A percentile compares a stretch with the other conserved stretches of the same genome.
Conservation (phyloP, 2,888 invertebrate species). For the Elmis aenea region DNA sequence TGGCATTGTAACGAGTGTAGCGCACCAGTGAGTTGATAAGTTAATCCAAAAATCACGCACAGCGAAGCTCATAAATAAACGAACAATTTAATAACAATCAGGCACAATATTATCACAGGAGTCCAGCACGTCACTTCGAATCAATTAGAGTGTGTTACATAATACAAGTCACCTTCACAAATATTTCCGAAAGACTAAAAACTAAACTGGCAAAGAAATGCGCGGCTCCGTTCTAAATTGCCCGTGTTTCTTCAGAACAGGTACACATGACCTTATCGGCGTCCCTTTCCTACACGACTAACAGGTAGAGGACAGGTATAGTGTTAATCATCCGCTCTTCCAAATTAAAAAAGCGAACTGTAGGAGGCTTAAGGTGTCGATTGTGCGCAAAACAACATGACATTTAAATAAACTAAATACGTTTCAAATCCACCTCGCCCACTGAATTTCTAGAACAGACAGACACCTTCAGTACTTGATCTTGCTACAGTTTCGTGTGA, state of each 20-base stretch:
- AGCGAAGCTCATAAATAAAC: too few relatives aligned
- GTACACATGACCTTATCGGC: too few relatives aligned
- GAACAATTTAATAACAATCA: too few relatives aligned
- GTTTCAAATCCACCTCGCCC: conserved; percentile 33
- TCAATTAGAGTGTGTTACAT: too few relatives aligned
- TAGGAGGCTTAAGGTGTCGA: conserved; percentile 37
- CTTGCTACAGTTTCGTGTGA: conserved; percentile 4
- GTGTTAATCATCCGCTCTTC: too few relatives aligned
- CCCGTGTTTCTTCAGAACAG: conserved; percentile 7
- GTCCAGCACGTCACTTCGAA: too few relatives aligned
- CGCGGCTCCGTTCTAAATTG: conserved; percentile 10
- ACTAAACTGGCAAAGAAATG: conserved; percentile 12
- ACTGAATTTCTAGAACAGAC: conserved; percentile 28
- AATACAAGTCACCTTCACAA: conserved; percentile 11
- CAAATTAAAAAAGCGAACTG: conserved; percentile 11
- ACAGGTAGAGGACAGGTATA: too few relatives aligned
- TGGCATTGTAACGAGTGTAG: too few relatives aligned
- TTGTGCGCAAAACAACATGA: conserved; percentile 44
- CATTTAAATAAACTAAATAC: conserved; percentile 44
- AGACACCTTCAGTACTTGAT: conserved; percentile 17
- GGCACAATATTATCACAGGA: too few relatives aligned
- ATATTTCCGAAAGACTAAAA: conserved; percentile 15
- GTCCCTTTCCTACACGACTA: too few relatives aligned
- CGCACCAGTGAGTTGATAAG: too few relatives aligned
- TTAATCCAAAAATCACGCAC: too few relatives aligned